Conservation (phyloP, 2,888 invertebrate genomes). For the Chalcosyrphus nemorum region DNA sequence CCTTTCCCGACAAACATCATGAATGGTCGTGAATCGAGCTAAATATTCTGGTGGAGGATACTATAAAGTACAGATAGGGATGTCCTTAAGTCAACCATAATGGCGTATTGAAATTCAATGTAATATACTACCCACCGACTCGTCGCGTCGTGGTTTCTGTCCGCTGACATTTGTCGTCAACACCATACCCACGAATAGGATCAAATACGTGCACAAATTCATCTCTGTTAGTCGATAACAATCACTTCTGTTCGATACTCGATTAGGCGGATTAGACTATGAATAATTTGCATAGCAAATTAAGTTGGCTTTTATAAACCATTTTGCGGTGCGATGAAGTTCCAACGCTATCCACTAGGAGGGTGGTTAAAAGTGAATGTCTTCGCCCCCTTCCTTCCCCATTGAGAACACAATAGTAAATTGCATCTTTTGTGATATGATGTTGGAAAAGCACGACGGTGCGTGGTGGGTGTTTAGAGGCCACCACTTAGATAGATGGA, state of each 20-base stretch:
- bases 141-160: neutral
- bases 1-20: conserved; percentile 39
- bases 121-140: neutral
- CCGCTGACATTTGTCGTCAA: neutral
- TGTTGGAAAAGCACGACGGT: neutral
- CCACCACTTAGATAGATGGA: neutral
- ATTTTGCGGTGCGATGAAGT: neutral
- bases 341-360: neutral
- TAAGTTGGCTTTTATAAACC: conserved; percentile 5
- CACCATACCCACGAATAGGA: neutral
- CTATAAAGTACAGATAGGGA: neutral
- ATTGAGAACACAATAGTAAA: conserved; percentile 23
- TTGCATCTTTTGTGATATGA: conserved; percentile 20
- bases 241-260: conserved; percentile 22
- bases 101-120: neutral
- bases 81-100: neutral
- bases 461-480: conserved; percentile 1
- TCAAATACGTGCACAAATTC: neutral
- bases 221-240: neutral
- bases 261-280: conserved; percentile 15
- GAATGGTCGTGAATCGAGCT: conserved; percentile 16
- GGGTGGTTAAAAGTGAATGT: neutral
- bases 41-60: conserved; percentile 58
- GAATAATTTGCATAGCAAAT: conserved; percentile 23
- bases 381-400: neutral